A percentile compares a stretch with the other conserved stretches of the same genome.
Evolutionary conservation across 1,140 invertebrate genomes (phyloP).

Genomic region (Caenorhabditis brenneri): DNA sequence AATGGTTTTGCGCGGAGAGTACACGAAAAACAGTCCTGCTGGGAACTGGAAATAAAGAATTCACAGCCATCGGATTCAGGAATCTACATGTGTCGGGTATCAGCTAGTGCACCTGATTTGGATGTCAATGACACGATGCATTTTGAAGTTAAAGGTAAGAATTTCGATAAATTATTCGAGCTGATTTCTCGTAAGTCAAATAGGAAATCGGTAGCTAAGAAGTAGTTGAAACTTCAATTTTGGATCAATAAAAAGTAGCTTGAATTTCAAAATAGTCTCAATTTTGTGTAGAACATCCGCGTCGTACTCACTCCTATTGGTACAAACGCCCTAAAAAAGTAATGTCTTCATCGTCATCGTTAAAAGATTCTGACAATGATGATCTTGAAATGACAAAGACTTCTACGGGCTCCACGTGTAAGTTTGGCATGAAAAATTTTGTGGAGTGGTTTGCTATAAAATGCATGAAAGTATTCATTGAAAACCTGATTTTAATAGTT

Average conservation of each 20-base stretch:
- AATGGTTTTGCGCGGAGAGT: constrained; percentile 42
- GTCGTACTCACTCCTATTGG: constrained; percentile 4
- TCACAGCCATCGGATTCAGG: constrained; percentile 58
- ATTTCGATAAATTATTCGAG: too few species aligned
- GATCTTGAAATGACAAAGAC: too few species aligned
- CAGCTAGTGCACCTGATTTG: constrained; percentile 57
- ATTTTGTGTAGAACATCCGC: not conserved
- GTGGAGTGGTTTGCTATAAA: not conserved
- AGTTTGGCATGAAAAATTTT: constrained; percentile 26
- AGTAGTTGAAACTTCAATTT: not conserved
- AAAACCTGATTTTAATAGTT: too few species aligned
- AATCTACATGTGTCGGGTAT: constrained; percentile 62
- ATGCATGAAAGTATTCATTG: not conserved
- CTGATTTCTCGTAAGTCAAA: too few species aligned
- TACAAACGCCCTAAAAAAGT: constrained; percentile 25
- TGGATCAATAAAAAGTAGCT: too few species aligned
- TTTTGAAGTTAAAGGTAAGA: constrained; percentile 67
- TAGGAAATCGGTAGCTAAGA: too few species aligned
- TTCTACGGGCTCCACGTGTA: not conserved
- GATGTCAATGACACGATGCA: constrained; percentile 64
- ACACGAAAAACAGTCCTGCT: constrained; percentile 49
- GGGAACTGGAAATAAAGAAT: constrained; percentile 60
- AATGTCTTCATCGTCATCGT: not conserved
- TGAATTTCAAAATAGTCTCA: not conserved
- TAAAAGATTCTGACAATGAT: constrained; percentile 6